phyloP scores from a whole-genome alignment of 2,888 invertebrate species.

The Archaeoteleia sp. region DNA sequence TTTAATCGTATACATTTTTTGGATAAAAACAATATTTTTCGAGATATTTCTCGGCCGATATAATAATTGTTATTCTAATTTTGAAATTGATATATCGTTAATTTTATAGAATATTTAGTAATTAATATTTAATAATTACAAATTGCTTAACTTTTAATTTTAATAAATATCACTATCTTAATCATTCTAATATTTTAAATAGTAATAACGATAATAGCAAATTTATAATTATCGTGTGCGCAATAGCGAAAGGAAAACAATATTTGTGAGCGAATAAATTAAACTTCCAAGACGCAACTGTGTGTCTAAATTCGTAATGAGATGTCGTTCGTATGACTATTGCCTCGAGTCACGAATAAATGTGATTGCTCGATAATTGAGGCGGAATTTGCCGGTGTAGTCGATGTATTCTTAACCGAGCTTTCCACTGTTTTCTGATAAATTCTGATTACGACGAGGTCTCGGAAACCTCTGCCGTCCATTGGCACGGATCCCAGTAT shows the following conservation, averaged over 20 bases:
- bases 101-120: too few relatives aligned
- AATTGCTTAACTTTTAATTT: too few relatives aligned
- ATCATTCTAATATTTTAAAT: too few relatives aligned
- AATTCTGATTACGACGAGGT: slow-evolving; percentile 7
- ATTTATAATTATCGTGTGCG: not conserved
- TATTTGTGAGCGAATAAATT: not conserved
- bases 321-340: slow-evolving; percentile 3
- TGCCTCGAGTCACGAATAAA: slow-evolving; percentile 7
- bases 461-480: slow-evolving; percentile 4
- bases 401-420: slow-evolving; percentile 10
- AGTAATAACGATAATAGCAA: too few relatives aligned
- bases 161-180: too few relatives aligned
- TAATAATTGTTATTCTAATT: too few relatives aligned
- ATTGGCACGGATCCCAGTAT: slow-evolving; percentile 17
- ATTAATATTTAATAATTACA: too few relatives aligned
- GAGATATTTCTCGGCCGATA: too few relatives aligned
- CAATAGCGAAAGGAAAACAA: not conserved
- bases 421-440: slow-evolving; percentile 14
- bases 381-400: not conserved
- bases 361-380: slow-evolving; percentile 8
- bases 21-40: too few relatives aligned
- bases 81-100: too few relatives aligned
- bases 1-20: too few relatives aligned
- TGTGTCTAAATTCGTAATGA: slow-evolving; percentile 7
- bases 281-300: not conserved